A percentile compares a stretch with the other conserved stretches of the same genome.
These are phyloP conservation scores for Gila orcuttii DNA, from an alignment of 2,113 vertebrate genomes.

Conservation along the genomic window DNA sequence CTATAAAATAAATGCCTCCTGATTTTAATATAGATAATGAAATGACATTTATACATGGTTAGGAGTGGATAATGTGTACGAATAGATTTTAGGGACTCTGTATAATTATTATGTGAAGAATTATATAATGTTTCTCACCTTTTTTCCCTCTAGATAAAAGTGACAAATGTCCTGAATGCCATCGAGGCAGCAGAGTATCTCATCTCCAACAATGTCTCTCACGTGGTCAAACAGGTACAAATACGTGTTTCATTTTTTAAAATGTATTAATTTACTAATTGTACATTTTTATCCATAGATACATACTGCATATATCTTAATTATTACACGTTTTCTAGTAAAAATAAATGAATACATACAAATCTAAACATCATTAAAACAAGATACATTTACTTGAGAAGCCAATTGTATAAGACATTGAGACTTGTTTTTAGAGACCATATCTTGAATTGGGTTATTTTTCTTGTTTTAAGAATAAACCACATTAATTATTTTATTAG, in stretches of 20 bases:
- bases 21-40: neutral
- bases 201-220: constrained; percentile 81
- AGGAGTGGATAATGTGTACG: neutral
- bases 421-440: too few relatives aligned
- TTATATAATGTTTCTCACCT: neutral
- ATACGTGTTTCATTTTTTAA: neutral
- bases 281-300: neutral
- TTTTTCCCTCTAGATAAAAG: constrained; percentile 75
- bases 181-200: constrained; percentile 87
- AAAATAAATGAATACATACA: neutral
- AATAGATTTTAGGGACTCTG: neutral
- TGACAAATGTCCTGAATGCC: constrained; percentile 78
- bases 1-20: neutral
- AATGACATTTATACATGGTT: neutral
- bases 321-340: neutral
- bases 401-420: too few relatives aligned
- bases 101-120: neutral
- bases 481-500: too few relatives aligned
- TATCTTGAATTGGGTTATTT: too few relatives aligned
- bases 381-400: too few relatives aligned
- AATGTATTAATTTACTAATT: neutral
- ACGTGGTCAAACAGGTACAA: constrained; percentile 82
- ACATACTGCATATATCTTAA: neutral
- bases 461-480: too few relatives aligned
- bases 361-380: neutral